Evolutionary conservation across 2,888 invertebrate species (phyloP).

Genomic region (Thereva unica): DNA sequence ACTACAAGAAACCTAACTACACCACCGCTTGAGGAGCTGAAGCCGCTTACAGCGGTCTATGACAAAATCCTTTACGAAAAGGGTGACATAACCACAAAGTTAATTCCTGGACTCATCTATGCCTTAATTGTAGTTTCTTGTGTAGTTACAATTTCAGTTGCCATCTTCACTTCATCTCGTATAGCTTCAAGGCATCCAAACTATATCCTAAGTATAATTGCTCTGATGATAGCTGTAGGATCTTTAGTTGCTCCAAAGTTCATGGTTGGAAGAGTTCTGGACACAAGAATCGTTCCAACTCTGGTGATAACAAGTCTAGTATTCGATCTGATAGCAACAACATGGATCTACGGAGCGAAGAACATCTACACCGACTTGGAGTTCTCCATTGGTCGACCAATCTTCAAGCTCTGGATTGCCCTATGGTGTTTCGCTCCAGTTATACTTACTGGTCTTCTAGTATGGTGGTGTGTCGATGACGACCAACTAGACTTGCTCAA

Average conservation of each 20-base stretch:
- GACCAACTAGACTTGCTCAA: constrained; percentile 52
- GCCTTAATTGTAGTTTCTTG: constrained; percentile 53
- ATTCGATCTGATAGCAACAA: constrained; percentile 56
- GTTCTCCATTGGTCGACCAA: constrained; percentile 58
- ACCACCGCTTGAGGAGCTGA: constrained; percentile 52
- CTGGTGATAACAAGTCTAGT: constrained; percentile 54
- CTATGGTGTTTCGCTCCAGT: constrained; percentile 56
- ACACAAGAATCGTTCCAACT: constrained; percentile 55
- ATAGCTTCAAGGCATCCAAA: constrained; percentile 56
- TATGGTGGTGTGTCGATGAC: constrained; percentile 58
- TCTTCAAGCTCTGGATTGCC: constrained; percentile 55
- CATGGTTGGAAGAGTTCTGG: constrained; percentile 52
- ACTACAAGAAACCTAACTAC: constrained; percentile 41
- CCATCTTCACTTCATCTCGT: constrained; percentile 55
- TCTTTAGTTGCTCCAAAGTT: constrained; percentile 54
- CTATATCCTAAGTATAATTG: constrained; percentile 55
- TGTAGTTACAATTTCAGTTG: constrained; percentile 53
- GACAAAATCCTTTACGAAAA: constrained; percentile 51
- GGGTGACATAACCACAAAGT: constrained; percentile 45
- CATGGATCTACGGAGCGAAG: constrained; percentile 58
- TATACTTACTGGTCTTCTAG: constrained; percentile 53
- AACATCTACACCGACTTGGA: constrained; percentile 58
- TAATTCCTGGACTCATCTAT: constrained; percentile 53
- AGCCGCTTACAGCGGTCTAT: constrained; percentile 55
- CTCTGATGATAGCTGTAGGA: constrained; percentile 52